Percentiles rank a stretch among this genome's conserved stretches.
These are phyloP conservation scores for Habrosyne pyritoides DNA, from an alignment of 2,888 invertebrate genomes.

Conservation along the genomic window DNA sequence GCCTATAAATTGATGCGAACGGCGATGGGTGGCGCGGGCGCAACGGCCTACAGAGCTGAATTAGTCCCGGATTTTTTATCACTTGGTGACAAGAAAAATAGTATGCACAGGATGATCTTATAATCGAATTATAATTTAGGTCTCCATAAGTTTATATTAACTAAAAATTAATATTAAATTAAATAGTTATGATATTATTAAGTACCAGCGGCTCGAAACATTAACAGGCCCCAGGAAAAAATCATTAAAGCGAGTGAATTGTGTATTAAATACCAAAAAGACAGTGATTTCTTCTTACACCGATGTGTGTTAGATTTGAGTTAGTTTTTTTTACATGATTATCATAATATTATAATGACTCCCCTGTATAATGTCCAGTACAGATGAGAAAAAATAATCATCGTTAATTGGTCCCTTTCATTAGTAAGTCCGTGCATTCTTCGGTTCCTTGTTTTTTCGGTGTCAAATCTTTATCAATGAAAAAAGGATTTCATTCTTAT, in stretches of 20 bases:
- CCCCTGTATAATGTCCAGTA: slow-evolving; percentile 60
- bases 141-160: not conserved
- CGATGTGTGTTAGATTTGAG: not conserved
- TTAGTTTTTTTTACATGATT: not conserved
- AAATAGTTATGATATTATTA: too few relatives aligned
- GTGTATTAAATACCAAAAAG: too few relatives aligned
- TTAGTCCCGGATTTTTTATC: slow-evolving; percentile 79
- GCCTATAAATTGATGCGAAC: slow-evolving; percentile 81
- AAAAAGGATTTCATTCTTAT: slow-evolving; percentile 81
- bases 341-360: slow-evolving; percentile 24
- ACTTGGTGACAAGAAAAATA: slow-evolving; percentile 74
- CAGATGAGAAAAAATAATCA: slow-evolving; percentile 79
- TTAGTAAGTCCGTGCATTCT: slow-evolving; percentile 80
- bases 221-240: too few relatives aligned
- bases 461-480: slow-evolving; percentile 83
- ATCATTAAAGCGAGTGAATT: too few relatives aligned
- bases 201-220: too few relatives aligned
- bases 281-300: too few relatives aligned
- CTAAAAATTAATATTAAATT: too few relatives aligned
- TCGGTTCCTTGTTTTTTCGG: slow-evolving; percentile 71
- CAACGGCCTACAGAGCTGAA: slow-evolving; percentile 68
- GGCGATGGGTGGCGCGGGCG: slow-evolving; percentile 76
- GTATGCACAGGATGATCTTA: slow-evolving; percentile 58
- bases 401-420: slow-evolving; percentile 83
- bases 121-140: not conserved